Conservation (phyloP, 1,140 invertebrate species). For the Augochlora pura region DNA sequence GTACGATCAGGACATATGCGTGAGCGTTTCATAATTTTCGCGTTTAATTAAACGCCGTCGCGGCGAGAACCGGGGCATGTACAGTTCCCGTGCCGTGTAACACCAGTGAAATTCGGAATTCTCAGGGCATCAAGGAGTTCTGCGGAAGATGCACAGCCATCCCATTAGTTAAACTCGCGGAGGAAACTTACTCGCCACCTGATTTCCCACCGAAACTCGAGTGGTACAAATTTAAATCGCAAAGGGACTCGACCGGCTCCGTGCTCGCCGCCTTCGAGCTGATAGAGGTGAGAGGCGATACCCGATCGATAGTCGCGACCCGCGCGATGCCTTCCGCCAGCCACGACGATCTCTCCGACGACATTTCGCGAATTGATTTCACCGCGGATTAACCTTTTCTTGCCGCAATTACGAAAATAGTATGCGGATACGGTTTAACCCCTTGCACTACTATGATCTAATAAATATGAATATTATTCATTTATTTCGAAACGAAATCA, state of each 20-base stretch:
- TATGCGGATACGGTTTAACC: too few relatives aligned
- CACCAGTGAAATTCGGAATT: conserved; percentile 2
- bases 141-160: conserved; percentile 80
- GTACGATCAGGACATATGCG: conserved; percentile 73
- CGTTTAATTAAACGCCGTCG: background rate
- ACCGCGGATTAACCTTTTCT: too few relatives aligned
- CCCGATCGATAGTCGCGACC: conserved; percentile 21
- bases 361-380: conserved; percentile 6
- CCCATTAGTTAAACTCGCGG: conserved; percentile 79
- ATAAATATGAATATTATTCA: too few relatives aligned
- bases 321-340: too few relatives aligned
- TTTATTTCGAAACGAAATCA: too few relatives aligned
- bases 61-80: background rate
- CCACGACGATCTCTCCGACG: background rate
- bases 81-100: conserved; percentile 46
- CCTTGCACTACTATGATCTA: too few relatives aligned
- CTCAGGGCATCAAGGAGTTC: conserved; percentile 79
- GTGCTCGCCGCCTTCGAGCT: conserved; percentile 83
- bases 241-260: conserved; percentile 77
- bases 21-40: conserved; percentile 49
- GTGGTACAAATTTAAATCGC: conserved; percentile 80
- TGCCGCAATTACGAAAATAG: too few relatives aligned
- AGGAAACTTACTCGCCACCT: conserved; percentile 74
- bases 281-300: conserved; percentile 75
- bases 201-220: conserved; percentile 81